Base-by-base conservation (phyloP, 2,888 invertebrate genomes). In the Torymus texanus region DNA sequence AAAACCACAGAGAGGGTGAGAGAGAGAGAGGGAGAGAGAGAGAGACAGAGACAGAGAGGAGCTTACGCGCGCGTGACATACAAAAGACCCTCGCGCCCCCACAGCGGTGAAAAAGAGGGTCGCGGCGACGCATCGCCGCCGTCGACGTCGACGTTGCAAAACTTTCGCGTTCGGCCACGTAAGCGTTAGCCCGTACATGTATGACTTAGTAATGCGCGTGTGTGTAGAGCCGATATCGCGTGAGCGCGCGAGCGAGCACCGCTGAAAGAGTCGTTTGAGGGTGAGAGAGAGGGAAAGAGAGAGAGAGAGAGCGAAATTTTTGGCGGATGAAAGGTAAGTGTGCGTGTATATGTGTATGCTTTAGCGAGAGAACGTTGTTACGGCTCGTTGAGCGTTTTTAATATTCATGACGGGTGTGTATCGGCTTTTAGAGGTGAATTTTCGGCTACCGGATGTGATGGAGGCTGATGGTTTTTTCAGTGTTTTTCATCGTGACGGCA, bases 181-280 rank as follows among this genome's bases (percentile, higher is more conserved):
- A 74, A 78, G 78, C 67, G 67, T 51, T 12, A 41, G 18, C 61
- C 12, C 14, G 16, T 51, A 24, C 11, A 16, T 55, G 2, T 50
- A 81, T 83, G 83, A 83, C 81, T 83, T 82, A 83, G 82, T 84
- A 83, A 85, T 83, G 83, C 80, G 81, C 78, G 81, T 83, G 83
- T 82, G 83, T 41, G 41, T 41, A 83, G 66, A 76, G 59, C 21
- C 74, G 59, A 70, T 70, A 41, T 41, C 41, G 8, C n/a, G 50
- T 10, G 24, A 16, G 61, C 29, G 12, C 55, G 56, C 21, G 21
- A 21, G 21, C 21, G 2, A 21, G 1, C 21, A 21, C 21, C 1
- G 13, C 13, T 41, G 41, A 41, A 41, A 41, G 41, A 41, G 41
- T 41, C 41, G 41, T 41, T 41, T 41, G 41, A 41, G 8, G 41